Evolutionary conservation across 1,140 invertebrate species (phyloP), one percentile per base, ranked within the genome.

Genomic region (Pseudomyrmex gracilis): DNA sequence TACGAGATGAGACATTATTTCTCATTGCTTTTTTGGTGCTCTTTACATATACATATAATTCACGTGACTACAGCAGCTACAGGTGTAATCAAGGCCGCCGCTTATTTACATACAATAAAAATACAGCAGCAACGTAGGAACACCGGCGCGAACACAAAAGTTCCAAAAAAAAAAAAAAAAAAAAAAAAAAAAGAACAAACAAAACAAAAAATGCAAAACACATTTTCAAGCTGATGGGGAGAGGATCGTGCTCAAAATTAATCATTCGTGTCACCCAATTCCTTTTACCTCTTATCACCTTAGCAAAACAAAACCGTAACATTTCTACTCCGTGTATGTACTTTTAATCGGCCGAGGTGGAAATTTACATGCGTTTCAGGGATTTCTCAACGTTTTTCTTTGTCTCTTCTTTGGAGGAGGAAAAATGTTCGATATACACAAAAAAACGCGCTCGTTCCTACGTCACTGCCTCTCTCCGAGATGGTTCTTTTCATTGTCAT

Each of bases 81-180:
- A 87, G 66, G 87, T 90, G 88, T 89, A 85, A 89, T 77, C 84
- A 90, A 89, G 86, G 87, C 87, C 90, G 84, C 71, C 83, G 85
- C 83, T 89, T 90, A 90, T 80, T 85, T 87, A 84, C 66, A 86
- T 34, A 80, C 85, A 83, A 77, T 77, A 34, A 34, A 34, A 34
- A 34, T 43, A 64, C 15, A 66, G 53, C 66, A 80, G 66, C 76
- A 70, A 53, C 76, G 76, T 71, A 80, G 76, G 66, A 60, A 60
- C 20, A 60, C 20, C 74, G 49, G 24, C 57, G 34, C 7, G 63
- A n/a, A 68, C 17, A 8, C n/a, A 5, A 34, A 17, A 13, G 17
- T 24, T 17, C 0, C n/a, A n/a, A 71, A n/a, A 34, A 34, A 34
- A 34, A 34, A 34, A 68, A 20, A 58, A 8, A 34, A 5, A 24